Evolutionary conservation across 2,888 invertebrate species (phyloP).

Genomic region (Brachyptera putata): DNA sequence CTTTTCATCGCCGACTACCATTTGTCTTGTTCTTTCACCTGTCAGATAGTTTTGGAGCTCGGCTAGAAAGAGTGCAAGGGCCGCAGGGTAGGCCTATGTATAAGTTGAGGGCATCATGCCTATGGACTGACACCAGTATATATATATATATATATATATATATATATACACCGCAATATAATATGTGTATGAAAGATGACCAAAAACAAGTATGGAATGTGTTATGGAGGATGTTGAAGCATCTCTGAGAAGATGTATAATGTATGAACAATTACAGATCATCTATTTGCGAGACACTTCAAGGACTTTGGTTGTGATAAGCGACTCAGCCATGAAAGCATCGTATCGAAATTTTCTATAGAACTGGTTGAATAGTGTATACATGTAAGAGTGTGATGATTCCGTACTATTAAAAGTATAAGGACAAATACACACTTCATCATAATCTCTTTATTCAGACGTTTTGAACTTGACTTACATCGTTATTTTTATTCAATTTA

Average conservation of each 20-base stretch:
- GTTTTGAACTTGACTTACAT: too few species aligned
- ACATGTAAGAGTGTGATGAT: too few species aligned
- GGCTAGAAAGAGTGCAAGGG: constrained; percentile 1
- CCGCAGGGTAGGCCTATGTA: too few species aligned
- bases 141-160: not conserved
- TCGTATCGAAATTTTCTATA: too few species aligned
- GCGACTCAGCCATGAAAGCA: too few species aligned
- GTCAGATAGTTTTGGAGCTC: constrained; percentile 14
- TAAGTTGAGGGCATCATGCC: not conserved
- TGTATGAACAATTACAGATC: constrained; percentile 1
- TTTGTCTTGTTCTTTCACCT: constrained; percentile 31
- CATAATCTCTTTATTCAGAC: too few species aligned
- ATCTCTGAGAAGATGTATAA: not conserved
- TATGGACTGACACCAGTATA: too few species aligned
- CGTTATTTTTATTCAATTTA: too few species aligned
- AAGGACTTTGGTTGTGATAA: not conserved
- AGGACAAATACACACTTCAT: too few species aligned
- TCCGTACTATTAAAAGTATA: too few species aligned
- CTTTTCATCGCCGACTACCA: constrained; percentile 27
- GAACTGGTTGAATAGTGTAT: too few species aligned
- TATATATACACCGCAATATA: too few species aligned
- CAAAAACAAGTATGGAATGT: not conserved
- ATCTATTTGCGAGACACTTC: not conserved
- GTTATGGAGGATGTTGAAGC: not conserved
- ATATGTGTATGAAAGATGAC: not conserved